Conservation (phyloP, 2,888 invertebrate species). For the Drosophila melanocephala region DNA sequence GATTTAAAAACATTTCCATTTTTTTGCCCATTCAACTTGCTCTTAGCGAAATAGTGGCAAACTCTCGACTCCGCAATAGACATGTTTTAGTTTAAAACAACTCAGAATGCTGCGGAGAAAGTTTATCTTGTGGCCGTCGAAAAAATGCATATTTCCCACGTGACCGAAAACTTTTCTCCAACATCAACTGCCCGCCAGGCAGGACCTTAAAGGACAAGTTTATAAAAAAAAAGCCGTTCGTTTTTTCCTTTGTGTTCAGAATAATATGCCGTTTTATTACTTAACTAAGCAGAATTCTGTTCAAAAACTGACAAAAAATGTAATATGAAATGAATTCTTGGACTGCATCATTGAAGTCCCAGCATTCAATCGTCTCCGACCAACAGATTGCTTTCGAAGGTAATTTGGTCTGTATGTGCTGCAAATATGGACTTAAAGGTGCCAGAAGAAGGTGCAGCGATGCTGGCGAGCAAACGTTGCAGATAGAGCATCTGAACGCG, state of each 20-base stretch:
- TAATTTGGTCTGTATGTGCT: conserved; percentile 37
- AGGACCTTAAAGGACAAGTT: conserved; percentile 35
- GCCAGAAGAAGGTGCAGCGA: background rate
- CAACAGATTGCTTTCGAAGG: conserved; percentile 46
- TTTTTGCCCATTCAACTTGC: background rate
- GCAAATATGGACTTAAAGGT: conserved; percentile 7
- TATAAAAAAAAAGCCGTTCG: conserved; percentile 31
- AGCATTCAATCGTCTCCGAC: conserved; percentile 11
- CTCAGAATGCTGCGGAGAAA: conserved; percentile 17
- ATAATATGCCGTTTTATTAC: conserved; percentile 42
- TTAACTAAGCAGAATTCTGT: background rate
- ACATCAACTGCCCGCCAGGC: conserved; percentile 26
- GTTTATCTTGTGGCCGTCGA: conserved; percentile 27
- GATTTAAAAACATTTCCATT: too few relatives aligned
- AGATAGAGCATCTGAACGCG: conserved; percentile 54
- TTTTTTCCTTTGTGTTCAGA: conserved; percentile 14
- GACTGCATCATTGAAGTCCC: background rate
- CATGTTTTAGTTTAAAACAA: conserved; percentile 19
- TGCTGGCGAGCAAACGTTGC: conserved; percentile 18
- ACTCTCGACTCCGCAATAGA: conserved; percentile 4
- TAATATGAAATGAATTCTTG: background rate
- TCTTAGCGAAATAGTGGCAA: background rate
- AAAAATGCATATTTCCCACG: conserved; percentile 57
- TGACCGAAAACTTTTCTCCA: conserved; percentile 48
- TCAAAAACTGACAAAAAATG: background rate